phyloP scores from a whole-genome alignment of 1,140 invertebrate species.

The Dendrolimus kikuchii region DNA sequence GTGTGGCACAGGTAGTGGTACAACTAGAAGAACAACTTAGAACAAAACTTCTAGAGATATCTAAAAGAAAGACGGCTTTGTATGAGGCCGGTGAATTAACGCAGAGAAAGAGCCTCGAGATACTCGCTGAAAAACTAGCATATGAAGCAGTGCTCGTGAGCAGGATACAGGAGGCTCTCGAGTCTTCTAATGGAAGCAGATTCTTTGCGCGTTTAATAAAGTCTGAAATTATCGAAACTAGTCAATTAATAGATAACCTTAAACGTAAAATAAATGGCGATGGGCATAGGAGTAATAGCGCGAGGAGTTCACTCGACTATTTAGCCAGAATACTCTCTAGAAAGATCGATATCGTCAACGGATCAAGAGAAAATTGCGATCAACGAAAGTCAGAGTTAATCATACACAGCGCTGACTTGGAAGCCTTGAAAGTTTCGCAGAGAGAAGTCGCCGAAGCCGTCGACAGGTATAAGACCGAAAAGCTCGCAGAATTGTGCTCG shows the following conservation, averaged over 20 bases:
- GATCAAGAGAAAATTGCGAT: constrained; percentile 32
- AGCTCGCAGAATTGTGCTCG: constrained; percentile 78
- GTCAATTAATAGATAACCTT: constrained; percentile 80
- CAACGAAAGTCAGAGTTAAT: constrained; percentile 42
- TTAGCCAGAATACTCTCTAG: constrained; percentile 77
- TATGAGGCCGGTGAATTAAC: constrained; percentile 77
- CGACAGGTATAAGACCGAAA: constrained; percentile 78
- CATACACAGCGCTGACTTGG: constrained; percentile 67
- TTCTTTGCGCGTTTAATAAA: constrained; percentile 73
- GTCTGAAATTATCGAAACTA: constrained; percentile 80
- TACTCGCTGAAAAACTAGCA: constrained; percentile 83
- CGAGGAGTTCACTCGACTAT: constrained; percentile 74
- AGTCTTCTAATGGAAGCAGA: constrained; percentile 66
- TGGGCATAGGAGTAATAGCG: constrained; percentile 67
- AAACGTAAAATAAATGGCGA: constrained; percentile 77
- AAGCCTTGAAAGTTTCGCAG: constrained; percentile 75
- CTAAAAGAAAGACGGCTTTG: constrained; percentile 75
- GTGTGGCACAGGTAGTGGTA: constrained; percentile 75
- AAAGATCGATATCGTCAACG: constrained; percentile 69
- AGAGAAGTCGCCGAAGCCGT: constrained; percentile 75
- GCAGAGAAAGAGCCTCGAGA: constrained; percentile 76
- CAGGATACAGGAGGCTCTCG: constrained; percentile 74
- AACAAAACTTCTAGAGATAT: constrained; percentile 77
- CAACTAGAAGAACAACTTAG: constrained; percentile 77
- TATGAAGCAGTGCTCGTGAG: constrained; percentile 81